Evolutionary conservation across 2,113 vertebrate species (phyloP).

Genomic region (Antechinus flavipes): DNA sequence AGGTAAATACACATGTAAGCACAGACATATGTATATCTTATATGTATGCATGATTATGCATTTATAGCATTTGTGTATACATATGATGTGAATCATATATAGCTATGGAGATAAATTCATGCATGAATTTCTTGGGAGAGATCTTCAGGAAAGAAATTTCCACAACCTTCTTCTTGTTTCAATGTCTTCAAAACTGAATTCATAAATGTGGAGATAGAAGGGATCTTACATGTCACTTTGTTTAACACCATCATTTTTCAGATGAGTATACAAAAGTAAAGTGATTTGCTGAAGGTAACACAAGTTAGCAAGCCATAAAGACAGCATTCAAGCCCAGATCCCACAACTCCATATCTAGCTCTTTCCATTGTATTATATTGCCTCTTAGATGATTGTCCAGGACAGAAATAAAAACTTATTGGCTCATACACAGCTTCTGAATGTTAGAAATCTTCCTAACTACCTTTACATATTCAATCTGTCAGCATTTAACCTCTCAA

Average conservation of each 20-base stretch:
- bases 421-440: slow-evolving; percentile 13
- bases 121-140: background rate
- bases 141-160: background rate
- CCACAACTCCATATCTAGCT: background rate
- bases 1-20: background rate
- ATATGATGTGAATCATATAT: background rate
- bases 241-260: background rate
- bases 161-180: background rate
- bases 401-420: slow-evolving; percentile 44
- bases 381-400: background rate
- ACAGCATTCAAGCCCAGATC: background rate
- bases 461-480: background rate
- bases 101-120: background rate
- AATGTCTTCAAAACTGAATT: background rate
- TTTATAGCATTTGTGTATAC: background rate
- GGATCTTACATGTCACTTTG: background rate
- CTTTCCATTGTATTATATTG: background rate
- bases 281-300: background rate
- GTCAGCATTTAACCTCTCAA: background rate
- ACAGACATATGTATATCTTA: background rate
- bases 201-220: background rate
- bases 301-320: background rate
- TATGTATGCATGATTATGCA: background rate
- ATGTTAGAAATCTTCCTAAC: slow-evolving; percentile 33
- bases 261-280: background rate